Evolutionary conservation across 2,113 vertebrate genomes (phyloP).

Genomic region (Colossoma macropomum): DNA sequence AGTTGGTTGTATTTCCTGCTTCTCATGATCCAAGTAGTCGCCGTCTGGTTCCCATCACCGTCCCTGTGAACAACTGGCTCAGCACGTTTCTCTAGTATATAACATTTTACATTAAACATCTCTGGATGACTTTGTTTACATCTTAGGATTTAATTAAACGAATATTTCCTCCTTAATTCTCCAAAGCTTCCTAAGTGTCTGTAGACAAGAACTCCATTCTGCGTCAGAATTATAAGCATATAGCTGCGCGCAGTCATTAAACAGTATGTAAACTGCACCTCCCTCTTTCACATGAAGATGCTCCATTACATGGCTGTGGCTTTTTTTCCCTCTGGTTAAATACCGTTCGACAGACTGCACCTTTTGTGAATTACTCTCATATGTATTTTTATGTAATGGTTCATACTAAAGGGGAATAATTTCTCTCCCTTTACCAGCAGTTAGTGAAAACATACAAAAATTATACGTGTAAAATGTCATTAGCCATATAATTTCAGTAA

Average conservation of each 20-base stretch:
- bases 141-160: too few species aligned
- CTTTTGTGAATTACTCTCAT: background rate
- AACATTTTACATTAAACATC: too few species aligned
- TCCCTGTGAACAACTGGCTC: too few species aligned
- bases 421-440: background rate
- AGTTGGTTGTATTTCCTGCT: too few species aligned
- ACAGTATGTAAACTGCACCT: background rate
- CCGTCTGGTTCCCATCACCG: too few species aligned
- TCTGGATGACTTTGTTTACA: too few species aligned
- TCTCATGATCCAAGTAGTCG: too few species aligned
- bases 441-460: conserved; percentile 26
- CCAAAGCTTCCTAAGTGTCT: too few species aligned
- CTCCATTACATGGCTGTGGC: background rate
- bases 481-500: conserved; percentile 6
- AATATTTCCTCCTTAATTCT: too few species aligned
- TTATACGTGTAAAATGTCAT: background rate
- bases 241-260: background rate
- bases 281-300: background rate
- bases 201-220: too few species aligned
- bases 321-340: background rate
- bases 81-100: too few species aligned
- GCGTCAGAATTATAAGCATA: too few species aligned
- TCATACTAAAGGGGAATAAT: background rate
- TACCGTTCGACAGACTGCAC: background rate
- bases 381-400: background rate